Evolutionary conservation across 2,888 invertebrate genomes (phyloP).

Genomic region (Phaedon cochleariae): DNA sequence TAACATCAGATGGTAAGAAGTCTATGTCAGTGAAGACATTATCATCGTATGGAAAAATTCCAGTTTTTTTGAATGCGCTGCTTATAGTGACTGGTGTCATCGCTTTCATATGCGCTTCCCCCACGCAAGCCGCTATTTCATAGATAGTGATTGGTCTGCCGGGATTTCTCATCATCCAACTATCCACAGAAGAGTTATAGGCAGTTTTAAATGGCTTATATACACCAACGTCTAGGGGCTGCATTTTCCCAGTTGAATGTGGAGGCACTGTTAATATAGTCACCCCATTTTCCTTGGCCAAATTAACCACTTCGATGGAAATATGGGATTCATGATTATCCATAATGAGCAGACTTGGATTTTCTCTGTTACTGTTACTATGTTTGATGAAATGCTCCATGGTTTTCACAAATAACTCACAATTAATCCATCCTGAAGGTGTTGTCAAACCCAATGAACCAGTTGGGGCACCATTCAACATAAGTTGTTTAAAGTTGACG

Average conservation of each 20-base stretch:
- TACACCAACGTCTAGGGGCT: conserved; percentile 11
- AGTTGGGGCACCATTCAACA: conserved; percentile 11
- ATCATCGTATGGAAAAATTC: conserved; percentile 52
- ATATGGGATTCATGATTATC: not conserved
- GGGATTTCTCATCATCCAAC: conserved; percentile 55
- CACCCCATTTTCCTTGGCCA: not conserved
- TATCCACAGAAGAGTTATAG: conserved; percentile 36
- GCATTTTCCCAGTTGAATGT: conserved; percentile 4
- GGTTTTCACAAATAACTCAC: conserved; percentile 1
- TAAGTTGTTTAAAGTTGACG: conserved; percentile 10
- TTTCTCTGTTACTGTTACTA: not conserved
- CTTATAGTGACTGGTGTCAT: conserved; percentile 54
- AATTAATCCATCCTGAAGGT: not conserved
- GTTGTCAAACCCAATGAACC: not conserved
- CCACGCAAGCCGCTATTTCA: conserved; percentile 54
- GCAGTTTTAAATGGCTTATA: conserved; percentile 16
- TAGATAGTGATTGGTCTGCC: conserved; percentile 57
- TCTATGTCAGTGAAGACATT: conserved; percentile 51
- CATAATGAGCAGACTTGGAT: not conserved
- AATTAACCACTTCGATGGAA: not conserved
- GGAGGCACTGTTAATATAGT: not conserved
- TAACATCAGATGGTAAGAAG: conserved; percentile 16
- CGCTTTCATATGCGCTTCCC: conserved; percentile 50
- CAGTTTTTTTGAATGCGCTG: conserved; percentile 51
- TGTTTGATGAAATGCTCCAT: not conserved